A percentile compares a stretch with the other conserved stretches of the same genome.
Conservation (phyloP, 2,797 vertebrate genomes). For the Eurystomus glaucurus region DNA sequence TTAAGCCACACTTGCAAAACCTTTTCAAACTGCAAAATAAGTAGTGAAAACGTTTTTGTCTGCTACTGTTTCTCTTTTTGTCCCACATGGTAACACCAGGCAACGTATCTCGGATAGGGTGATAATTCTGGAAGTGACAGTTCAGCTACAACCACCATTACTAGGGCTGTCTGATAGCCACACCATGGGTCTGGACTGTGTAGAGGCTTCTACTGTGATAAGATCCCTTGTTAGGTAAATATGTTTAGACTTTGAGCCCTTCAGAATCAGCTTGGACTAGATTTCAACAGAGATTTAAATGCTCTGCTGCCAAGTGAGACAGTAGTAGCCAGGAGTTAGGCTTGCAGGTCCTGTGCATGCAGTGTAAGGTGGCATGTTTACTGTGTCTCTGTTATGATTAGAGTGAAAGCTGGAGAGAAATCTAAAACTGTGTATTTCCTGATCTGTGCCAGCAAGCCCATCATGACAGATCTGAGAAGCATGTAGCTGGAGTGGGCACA, state of each 20-base stretch:
- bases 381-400: background rate
- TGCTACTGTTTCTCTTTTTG: background rate
- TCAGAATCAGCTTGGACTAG: background rate
- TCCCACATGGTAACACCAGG: background rate
- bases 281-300: background rate
- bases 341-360: background rate
- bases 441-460: background rate
- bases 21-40: slow-evolving; percentile 59
- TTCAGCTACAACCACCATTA: background rate
- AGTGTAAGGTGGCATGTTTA: accelerated
- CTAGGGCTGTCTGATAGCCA: background rate
- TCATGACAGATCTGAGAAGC: background rate
- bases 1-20: slow-evolving; percentile 62
- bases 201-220: background rate
- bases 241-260: background rate
- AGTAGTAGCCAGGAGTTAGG: background rate
- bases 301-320: background rate
- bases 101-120: background rate
- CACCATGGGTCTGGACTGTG: background rate
- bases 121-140: background rate
- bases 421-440: background rate
- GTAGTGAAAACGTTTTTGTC: slow-evolving; percentile 18
- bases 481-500: background rate
- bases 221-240: background rate
- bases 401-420: background rate